Percentiles rank a stretch among this genome's conserved stretches.
Conservation (phyloP, 2,113 vertebrate species). For the Psilopsiagon aurifrons region DNA sequence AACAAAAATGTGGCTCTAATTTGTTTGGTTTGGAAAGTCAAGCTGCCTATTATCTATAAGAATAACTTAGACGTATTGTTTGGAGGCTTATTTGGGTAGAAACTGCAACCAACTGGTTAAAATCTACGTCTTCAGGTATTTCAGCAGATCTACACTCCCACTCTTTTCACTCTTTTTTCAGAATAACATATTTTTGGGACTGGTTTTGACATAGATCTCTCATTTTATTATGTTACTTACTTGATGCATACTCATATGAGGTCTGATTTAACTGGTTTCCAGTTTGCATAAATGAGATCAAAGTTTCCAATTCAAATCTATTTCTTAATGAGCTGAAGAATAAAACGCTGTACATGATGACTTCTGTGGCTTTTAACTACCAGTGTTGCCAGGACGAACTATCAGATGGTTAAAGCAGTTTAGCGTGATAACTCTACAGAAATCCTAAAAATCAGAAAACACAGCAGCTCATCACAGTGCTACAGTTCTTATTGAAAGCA, state of each 20-base stretch:
- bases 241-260: not conserved
- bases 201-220: not conserved
- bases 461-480: not conserved
- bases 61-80: not conserved
- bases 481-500: not conserved
- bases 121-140: not conserved
- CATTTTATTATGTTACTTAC: not conserved
- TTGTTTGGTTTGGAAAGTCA: constrained; percentile 16
- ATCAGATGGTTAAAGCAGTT: not conserved
- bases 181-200: not conserved
- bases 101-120: not conserved
- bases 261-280: not conserved
- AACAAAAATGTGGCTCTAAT: not conserved
- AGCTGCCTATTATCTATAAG: not conserved
- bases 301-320: not conserved
- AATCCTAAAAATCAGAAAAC: not conserved
- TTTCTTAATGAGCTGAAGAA: constrained; percentile 21
- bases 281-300: not conserved
- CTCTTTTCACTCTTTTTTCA: not conserved
- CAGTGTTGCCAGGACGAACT: not conserved
- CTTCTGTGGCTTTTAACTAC: not conserved
- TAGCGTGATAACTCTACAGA: not conserved
- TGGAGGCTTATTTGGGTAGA: not conserved
- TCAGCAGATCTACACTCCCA: not conserved
- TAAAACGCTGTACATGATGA: not conserved